A percentile compares a stretch with the other conserved stretches of the same genome.
Evolutionary conservation across 2,113 vertebrate species (phyloP).

Genomic region (Nicator chloris): DNA sequence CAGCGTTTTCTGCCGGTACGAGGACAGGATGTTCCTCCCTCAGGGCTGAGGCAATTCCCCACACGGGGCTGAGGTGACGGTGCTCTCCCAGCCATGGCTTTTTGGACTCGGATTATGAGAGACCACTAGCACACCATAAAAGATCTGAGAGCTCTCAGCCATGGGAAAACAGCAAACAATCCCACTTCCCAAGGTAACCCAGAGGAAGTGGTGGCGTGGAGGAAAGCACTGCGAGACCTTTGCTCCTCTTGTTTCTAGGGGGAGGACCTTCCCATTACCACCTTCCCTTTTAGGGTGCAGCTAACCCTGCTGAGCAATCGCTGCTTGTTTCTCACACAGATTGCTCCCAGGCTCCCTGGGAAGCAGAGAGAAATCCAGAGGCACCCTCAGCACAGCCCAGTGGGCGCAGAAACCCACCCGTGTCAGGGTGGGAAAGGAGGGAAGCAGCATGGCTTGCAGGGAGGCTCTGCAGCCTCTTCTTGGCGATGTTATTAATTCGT

Average conservation of each 20-base stretch:
- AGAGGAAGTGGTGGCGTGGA: constrained; percentile 12
- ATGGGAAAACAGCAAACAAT: constrained; percentile 29
- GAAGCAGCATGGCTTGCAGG: neutral
- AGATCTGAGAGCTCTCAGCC: neutral
- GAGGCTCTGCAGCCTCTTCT: neutral
- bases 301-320: neutral
- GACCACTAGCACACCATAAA: neutral
- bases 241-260: neutral
- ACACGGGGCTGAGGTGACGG: neutral
- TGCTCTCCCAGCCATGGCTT: neutral
- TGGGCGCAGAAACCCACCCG: accelerated
- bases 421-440: neutral
- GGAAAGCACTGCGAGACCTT: neutral
- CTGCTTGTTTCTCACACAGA: neutral
- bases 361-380: neutral
- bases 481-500: constrained; percentile 43
- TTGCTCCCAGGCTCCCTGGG: neutral
- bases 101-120: neutral
- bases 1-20: neutral
- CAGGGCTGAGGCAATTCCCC: neutral
- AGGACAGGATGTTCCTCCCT: constrained; percentile 38
- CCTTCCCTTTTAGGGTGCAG: neutral
- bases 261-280: neutral
- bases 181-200: constrained; percentile 16
- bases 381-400: neutral